phyloP scores from a whole-genome alignment of 1,140 invertebrate genomes.

The Bombus confusus region DNA sequence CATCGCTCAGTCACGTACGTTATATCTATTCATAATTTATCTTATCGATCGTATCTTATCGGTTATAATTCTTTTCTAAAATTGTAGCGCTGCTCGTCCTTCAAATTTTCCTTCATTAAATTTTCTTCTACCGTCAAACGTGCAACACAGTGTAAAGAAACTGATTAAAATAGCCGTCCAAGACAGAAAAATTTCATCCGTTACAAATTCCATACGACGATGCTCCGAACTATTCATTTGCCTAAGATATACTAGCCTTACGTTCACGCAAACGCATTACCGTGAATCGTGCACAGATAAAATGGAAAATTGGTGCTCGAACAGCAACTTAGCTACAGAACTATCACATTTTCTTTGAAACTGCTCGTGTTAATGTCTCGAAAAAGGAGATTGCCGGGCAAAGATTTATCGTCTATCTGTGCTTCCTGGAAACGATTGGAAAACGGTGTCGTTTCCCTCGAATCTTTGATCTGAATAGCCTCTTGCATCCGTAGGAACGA shows the following conservation, averaged over 20 bases:
- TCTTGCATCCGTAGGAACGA: neutral
- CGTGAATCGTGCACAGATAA: neutral
- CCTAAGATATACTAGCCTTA: neutral
- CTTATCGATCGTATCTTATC: too few species aligned
- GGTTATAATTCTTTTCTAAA: too few species aligned
- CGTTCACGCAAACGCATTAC: neutral
- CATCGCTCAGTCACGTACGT: too few species aligned
- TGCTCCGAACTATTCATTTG: too few species aligned
- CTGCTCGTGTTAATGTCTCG: neutral
- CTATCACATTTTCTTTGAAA: neutral
- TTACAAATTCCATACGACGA: too few species aligned
- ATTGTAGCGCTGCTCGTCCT: too few species aligned
- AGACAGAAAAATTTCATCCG: too few species aligned
- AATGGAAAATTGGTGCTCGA: neutral
- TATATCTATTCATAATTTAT: too few species aligned
- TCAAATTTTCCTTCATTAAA: too few species aligned
- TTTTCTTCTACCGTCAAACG: too few species aligned
- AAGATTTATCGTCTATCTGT: neutral
- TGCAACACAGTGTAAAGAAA: too few species aligned
- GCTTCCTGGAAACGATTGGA: slow-evolving; percentile 20
- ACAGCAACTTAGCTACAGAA: neutral
- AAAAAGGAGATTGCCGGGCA: neutral
- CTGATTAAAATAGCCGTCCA: too few species aligned
- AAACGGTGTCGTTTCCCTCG: slow-evolving; percentile 7
- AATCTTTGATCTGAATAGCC: slow-evolving; percentile 45